Conservation (phyloP, 1,140 invertebrate genomes). For the Halesus radiatus region DNA sequence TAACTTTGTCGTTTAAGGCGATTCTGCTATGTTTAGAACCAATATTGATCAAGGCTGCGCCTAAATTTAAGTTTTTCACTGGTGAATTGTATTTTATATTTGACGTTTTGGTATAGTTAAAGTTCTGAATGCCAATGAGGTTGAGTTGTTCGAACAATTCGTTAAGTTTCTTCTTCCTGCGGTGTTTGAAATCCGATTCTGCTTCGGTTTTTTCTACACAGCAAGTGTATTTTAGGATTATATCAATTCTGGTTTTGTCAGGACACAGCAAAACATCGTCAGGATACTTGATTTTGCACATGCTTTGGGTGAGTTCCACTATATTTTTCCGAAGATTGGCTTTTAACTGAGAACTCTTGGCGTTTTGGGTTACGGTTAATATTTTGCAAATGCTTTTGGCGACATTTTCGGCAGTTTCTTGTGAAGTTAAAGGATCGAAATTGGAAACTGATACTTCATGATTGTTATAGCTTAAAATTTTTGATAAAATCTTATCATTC, state of each 20-base stretch:
- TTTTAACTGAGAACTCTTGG: conserved; percentile 10
- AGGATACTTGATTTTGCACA: conserved; percentile 14
- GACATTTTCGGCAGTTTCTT: conserved; percentile 16
- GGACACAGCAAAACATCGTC: background rate
- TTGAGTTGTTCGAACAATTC: background rate
- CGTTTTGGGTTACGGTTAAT: background rate
- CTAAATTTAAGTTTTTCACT: background rate
- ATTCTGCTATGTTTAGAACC: background rate
- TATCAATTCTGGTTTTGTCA: conserved; percentile 6
- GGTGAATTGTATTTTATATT: background rate
- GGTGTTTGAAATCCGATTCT: background rate
- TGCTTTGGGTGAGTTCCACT: conserved; percentile 20
- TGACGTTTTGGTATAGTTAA: background rate
- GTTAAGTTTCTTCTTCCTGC: conserved; percentile 1
- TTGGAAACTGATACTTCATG: background rate
- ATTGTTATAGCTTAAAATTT: conserved; percentile 6
- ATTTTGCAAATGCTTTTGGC: conserved; percentile 30
- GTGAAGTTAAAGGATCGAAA: background rate
- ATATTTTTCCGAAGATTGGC: background rate
- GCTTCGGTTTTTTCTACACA: background rate
- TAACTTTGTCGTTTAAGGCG: background rate
- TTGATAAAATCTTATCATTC: conserved; percentile 18
- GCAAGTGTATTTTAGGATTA: conserved; percentile 5
- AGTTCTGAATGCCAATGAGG: background rate
- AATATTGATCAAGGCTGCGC: conserved; percentile 29